Evolutionary conservation across 2,888 invertebrate species (phyloP).

Genomic region (Trachelus iudaicus): DNA sequence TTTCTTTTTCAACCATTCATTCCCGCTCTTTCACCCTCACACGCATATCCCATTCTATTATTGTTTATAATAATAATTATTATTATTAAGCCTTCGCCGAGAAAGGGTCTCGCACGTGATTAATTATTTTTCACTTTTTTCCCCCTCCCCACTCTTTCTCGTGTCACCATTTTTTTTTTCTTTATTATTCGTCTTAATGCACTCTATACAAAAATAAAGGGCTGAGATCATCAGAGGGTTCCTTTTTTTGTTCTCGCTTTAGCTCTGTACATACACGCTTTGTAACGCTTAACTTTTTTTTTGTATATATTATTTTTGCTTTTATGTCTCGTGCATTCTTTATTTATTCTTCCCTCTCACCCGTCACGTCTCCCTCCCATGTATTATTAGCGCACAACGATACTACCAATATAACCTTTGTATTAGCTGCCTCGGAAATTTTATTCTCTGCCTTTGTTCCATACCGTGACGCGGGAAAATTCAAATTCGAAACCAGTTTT

Average conservation of each 20-base stretch:
- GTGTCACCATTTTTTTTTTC: slow-evolving; percentile 23
- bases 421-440: slow-evolving; percentile 32
- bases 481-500: neutral
- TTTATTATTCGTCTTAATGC: slow-evolving; percentile 47
- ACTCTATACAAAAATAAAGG: slow-evolving; percentile 63
- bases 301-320: neutral
- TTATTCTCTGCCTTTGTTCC: slow-evolving; percentile 25
- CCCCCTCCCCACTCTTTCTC: slow-evolving; percentile 24
- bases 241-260: slow-evolving; percentile 27
- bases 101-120: neutral
- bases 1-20: slow-evolving; percentile 25
- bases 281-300: neutral
- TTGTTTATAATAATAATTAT: neutral
- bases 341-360: neutral
- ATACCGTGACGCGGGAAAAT: slow-evolving; percentile 9
- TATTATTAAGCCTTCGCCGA: neutral
- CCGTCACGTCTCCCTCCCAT: neutral
- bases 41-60: neutral
- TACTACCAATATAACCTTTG: neutral
- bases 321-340: neutral
- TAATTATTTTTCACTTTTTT: slow-evolving; percentile 20
- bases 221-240: slow-evolving; percentile 56
- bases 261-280: slow-evolving; percentile 39
- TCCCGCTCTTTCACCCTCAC: slow-evolving; percentile 5
- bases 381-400: neutral